Evolutionary conservation across 2,888 invertebrate genomes (phyloP).

Genomic region (Leptopilina myrica): DNA sequence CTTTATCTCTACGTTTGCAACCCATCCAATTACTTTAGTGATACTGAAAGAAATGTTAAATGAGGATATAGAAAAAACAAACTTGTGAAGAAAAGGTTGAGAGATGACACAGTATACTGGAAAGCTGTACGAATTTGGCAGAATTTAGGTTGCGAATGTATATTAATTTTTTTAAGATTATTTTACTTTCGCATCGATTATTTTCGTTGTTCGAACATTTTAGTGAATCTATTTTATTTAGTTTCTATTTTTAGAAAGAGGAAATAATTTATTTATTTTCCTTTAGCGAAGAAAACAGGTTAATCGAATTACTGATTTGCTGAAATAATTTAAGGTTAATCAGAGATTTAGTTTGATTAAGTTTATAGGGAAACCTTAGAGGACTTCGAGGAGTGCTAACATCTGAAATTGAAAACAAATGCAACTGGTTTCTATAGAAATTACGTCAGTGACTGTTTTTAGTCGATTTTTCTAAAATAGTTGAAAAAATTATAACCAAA

Average conservation of each 20-base stretch:
- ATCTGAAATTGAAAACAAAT: conserved; percentile 11
- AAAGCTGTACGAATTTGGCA: conserved; percentile 1
- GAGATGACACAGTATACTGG: neutral
- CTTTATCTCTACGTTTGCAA: neutral
- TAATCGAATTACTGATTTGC: neutral
- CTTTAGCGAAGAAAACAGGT: neutral
- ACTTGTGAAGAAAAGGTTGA: neutral
- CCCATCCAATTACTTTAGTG: conserved; percentile 27
- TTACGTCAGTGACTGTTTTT: neutral
- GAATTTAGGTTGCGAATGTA: conserved; percentile 14
- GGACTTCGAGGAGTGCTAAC: neutral
- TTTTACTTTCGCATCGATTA: neutral
- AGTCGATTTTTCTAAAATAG: too few relatives aligned
- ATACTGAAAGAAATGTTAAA: conserved; percentile 9
- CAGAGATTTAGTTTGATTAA: conserved; percentile 16
- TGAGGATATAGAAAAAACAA: conserved; percentile 23
- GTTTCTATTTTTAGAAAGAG: neutral
- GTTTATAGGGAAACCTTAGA: conserved; percentile 24
- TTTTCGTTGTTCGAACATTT: too few relatives aligned
- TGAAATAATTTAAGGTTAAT: conserved; percentile 27
- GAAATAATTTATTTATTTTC: neutral
- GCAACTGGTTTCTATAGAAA: neutral
- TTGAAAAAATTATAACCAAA: too few relatives aligned
- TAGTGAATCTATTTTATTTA: neutral
- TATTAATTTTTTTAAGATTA: neutral